Conservation (phyloP, 2,888 invertebrate species). For the Noctua comes region DNA sequence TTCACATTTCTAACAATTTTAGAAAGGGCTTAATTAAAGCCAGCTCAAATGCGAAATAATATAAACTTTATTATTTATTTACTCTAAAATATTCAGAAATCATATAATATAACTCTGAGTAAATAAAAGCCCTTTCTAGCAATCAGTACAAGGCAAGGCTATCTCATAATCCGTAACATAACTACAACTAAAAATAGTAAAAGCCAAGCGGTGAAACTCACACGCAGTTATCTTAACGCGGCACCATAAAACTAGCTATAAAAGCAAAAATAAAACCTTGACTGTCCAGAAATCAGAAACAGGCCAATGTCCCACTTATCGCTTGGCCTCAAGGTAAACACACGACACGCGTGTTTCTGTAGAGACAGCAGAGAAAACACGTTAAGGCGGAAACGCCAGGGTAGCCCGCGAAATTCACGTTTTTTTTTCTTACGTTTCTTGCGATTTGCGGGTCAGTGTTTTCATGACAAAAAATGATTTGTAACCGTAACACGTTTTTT, state of each 20-base stretch:
- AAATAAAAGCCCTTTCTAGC: neutral
- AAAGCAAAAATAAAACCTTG: slow-evolving; percentile 39
- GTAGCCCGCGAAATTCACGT: too few species aligned
- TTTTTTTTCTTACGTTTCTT: too few species aligned
- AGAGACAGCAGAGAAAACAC: neutral
- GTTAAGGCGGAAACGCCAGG: neutral
- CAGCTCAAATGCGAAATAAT: neutral
- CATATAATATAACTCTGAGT: neutral
- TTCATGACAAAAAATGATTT: too few species aligned
- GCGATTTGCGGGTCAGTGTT: too few species aligned
- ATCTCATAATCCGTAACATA: neutral
- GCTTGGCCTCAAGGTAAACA: neutral
- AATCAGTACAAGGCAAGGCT: neutral
- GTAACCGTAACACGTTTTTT: too few species aligned
- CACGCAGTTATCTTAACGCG: slow-evolving; percentile 32
- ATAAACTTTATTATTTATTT: neutral
- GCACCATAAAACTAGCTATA: slow-evolving; percentile 47
- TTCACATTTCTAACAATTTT: neutral
- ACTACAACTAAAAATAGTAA: slow-evolving; percentile 14
- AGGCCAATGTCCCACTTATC: slow-evolving; percentile 33
- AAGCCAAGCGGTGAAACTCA: slow-evolving; percentile 22
- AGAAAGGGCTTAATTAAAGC: neutral
- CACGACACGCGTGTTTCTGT: neutral
- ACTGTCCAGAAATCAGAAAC: slow-evolving; percentile 28
- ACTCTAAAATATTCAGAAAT: neutral